These are phyloP conservation scores for Lophius americanus DNA, from an alignment of 2,797 vertebrate species.

Conservation along the genomic window DNA sequence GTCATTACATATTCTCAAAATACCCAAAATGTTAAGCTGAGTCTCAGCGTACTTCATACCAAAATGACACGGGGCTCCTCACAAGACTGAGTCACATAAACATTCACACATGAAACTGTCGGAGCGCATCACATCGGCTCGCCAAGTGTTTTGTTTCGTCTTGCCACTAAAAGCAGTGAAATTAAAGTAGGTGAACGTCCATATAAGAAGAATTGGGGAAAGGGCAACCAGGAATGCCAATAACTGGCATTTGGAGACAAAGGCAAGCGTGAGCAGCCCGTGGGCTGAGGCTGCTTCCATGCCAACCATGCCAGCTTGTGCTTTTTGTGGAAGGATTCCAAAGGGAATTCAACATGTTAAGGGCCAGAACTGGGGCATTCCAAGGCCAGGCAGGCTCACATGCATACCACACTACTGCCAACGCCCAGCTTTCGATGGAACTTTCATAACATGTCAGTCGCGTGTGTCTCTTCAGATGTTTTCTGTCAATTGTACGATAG, in stretches of 20 bases:
- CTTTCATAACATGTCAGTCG: slow-evolving; percentile 3
- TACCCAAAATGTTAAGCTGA: slow-evolving; percentile 11
- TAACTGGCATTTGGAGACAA: slow-evolving; percentile 66
- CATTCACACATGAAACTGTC: slow-evolving; percentile 27
- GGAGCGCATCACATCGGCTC: slow-evolving; percentile 12
- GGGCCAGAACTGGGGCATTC: slow-evolving; percentile 8
- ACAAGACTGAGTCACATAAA: neutral
- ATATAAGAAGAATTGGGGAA: slow-evolving; percentile 25
- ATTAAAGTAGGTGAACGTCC: slow-evolving; percentile 17
- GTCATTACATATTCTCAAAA: slow-evolving; percentile 2
- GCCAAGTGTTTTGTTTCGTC: neutral
- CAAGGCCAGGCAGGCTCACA: slow-evolving; percentile 2
- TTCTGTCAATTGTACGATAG: slow-evolving; percentile 4
- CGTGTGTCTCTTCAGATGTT: slow-evolving; percentile 7
- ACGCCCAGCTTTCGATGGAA: slow-evolving; percentile 14
- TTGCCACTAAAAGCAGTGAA: slow-evolving; percentile 2
- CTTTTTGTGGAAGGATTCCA: slow-evolving; percentile 53
- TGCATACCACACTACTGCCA: neutral
- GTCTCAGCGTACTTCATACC: slow-evolving; percentile 28
- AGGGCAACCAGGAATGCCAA: slow-evolving; percentile 41
- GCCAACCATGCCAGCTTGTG: slow-evolving; percentile 41
- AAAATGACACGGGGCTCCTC: slow-evolving; percentile 5
- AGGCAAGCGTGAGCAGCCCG: slow-evolving; percentile 52
- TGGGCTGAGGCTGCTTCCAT: slow-evolving; percentile 52
- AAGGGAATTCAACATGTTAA: slow-evolving; percentile 42